Evolutionary conservation across 1,140 invertebrate species (phyloP).

Genomic region (Drosophila nasuta): DNA sequence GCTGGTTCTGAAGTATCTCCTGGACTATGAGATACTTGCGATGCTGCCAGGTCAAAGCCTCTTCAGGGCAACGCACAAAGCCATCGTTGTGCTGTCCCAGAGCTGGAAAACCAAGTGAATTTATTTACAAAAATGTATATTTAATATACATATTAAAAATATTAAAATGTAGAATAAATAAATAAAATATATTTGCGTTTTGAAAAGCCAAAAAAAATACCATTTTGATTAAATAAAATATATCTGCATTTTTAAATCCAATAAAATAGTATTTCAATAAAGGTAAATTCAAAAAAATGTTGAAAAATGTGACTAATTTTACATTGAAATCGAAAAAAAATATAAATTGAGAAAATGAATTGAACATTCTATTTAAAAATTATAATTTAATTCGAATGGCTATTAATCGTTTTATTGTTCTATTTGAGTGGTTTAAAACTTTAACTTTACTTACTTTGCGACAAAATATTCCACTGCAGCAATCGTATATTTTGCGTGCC

Average conservation of each 20-base stretch:
- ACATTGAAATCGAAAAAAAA: too few relatives aligned
- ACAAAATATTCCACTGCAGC: slow-evolving; percentile 91
- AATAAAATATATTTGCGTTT: too few relatives aligned
- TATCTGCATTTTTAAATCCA: not conserved
- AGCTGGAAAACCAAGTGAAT: slow-evolving; percentile 85
- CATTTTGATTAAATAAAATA: not conserved
- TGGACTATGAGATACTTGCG: slow-evolving; percentile 89
- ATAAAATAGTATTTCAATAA: too few relatives aligned
- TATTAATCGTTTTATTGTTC: too few relatives aligned
- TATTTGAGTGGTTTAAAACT: not conserved
- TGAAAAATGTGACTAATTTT: too few relatives aligned
- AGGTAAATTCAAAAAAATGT: too few relatives aligned
- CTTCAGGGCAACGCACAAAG: slow-evolving; percentile 90
- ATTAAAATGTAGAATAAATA: too few relatives aligned
- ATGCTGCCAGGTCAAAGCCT: slow-evolving; percentile 89
- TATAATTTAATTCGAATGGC: too few relatives aligned
- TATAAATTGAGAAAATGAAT: too few relatives aligned
- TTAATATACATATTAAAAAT: too few relatives aligned
- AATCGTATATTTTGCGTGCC: slow-evolving; percentile 86
- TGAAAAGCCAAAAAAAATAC: too few relatives aligned
- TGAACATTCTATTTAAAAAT: too few relatives aligned
- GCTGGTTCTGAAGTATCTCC: slow-evolving; percentile 89
- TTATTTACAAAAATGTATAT: not conserved
- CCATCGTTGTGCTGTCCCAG: slow-evolving; percentile 90
- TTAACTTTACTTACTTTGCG: slow-evolving; percentile 87